These are phyloP conservation scores for Monochamus saltuarius DNA, from an alignment of 1,140 invertebrate species.

Conservation along the genomic window DNA sequence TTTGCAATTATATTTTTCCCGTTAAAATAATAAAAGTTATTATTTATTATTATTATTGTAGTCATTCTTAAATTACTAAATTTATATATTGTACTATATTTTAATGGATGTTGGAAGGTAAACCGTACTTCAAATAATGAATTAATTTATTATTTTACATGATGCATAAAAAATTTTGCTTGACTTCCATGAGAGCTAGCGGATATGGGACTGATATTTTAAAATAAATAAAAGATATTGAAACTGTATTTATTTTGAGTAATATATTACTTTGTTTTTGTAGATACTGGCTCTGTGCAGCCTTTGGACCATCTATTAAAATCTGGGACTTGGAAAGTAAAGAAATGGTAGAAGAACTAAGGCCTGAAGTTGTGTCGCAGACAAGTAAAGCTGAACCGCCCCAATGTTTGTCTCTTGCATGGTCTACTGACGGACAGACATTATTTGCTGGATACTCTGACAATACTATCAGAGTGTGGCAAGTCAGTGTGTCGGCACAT, in stretches of 20 bases:
- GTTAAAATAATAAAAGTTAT: no score
- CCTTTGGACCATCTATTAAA: constrained; percentile 98
- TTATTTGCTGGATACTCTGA: constrained; percentile 99
- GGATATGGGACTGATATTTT: constrained; percentile 54
- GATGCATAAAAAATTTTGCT: constrained; percentile 27
- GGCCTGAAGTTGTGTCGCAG: constrained; percentile 85
- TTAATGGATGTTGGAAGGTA: no score
- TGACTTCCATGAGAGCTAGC: constrained; percentile 49
- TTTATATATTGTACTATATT: no score
- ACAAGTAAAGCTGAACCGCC: constrained; percentile 85
- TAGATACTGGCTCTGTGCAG: constrained; percentile 98
- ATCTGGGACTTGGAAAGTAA: constrained; percentile 99
- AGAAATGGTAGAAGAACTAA: constrained; percentile 97
- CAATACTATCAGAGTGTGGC: constrained; percentile 98
- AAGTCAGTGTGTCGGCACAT: constrained; percentile 80
- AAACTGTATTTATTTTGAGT: neutral
- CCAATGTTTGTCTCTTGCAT: constrained; percentile 95
- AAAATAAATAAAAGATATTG: neutral
- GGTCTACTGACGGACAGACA: constrained; percentile 99
- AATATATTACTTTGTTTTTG: constrained; percentile 22
- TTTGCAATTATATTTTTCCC: no score
- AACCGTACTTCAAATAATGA: neutral
- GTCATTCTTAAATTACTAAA: no score
- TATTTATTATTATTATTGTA: no score
- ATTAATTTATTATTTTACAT: constrained; percentile 11